Percentiles rank a stretch among this genome's conserved stretches.
Conservation (phyloP, 2,888 invertebrate genomes). For the Euclidia mi region DNA sequence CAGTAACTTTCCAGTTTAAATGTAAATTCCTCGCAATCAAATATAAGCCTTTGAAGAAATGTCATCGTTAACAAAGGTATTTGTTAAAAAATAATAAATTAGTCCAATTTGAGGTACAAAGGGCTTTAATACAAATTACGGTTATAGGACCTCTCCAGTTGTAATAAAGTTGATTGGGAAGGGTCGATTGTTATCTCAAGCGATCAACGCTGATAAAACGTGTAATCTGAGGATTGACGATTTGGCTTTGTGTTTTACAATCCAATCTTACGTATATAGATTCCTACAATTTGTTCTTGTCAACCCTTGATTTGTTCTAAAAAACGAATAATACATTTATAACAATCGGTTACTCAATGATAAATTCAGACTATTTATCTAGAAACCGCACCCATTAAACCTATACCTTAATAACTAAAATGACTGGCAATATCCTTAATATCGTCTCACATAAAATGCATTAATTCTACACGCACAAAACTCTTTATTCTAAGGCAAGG, state of each 20-base stretch:
- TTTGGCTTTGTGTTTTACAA: background rate
- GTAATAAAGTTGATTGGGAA: constrained; percentile 25
- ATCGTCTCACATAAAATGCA: too few species aligned
- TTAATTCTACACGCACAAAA: too few species aligned
- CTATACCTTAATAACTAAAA: too few species aligned
- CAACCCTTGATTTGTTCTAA: too few species aligned
- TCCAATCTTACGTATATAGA: background rate
- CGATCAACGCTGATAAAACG: constrained; percentile 8
- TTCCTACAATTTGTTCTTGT: background rate
- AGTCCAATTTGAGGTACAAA: constrained; percentile 14
- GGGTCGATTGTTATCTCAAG: constrained; percentile 17
- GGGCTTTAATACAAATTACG: constrained; percentile 13
- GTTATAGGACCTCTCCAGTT: constrained; percentile 8
- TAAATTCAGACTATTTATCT: too few species aligned
- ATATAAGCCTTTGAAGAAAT: constrained; percentile 6
- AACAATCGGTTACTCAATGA: background rate
- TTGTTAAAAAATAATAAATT: constrained; percentile 30
- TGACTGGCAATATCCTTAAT: too few species aligned
- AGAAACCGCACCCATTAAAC: too few species aligned
- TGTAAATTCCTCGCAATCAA: background rate
- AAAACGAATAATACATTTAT: too few species aligned
- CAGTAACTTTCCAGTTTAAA: background rate
- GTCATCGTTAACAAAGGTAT: constrained; percentile 7
- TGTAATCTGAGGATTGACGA: background rate
- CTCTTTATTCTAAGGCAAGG: too few species aligned